A percentile compares a stretch with the other conserved stretches of the same genome.
These are phyloP conservation scores for Lamprologus lemairii DNA, from an alignment of 2,113 vertebrate species.

Conservation along the genomic window DNA sequence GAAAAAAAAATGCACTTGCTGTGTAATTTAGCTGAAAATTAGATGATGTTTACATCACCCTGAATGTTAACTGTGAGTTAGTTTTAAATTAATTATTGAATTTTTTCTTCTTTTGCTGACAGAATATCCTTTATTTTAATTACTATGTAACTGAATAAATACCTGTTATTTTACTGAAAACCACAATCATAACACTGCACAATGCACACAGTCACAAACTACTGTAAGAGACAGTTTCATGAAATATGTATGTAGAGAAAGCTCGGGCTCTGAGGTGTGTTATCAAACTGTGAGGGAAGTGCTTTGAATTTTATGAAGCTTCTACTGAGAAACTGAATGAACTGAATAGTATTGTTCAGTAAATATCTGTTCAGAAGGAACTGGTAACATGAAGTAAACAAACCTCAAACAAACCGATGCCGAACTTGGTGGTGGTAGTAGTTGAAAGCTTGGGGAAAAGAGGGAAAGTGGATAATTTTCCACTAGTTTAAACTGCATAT, in stretches of 20 bases:
- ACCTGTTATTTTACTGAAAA: neutral
- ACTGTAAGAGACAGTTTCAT: neutral
- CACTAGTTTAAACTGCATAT: neutral
- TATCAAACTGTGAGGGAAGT: neutral
- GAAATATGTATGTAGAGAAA: neutral
- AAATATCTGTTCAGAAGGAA: constrained; percentile 38
- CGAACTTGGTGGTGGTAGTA: neutral
- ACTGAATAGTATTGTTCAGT: neutral
- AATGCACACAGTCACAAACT: neutral
- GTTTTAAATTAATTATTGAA: neutral
- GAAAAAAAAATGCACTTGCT: neutral
- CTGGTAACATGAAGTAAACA: constrained; percentile 8
- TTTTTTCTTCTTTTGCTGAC: neutral
- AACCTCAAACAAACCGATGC: constrained; percentile 8
- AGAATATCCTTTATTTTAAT: neutral
- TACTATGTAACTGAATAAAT: neutral
- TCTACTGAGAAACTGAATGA: neutral
- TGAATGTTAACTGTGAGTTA: neutral
- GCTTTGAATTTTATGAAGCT: constrained; percentile 36
- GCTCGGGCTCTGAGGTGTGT: neutral
- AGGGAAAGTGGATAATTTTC: neutral
- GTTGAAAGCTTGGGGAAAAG: neutral
- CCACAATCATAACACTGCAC: neutral
- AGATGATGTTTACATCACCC: neutral
- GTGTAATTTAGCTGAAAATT: neutral